A percentile compares a stretch with the other conserved stretches of the same genome.
These are phyloP conservation scores for Hypotaenidia okinawae DNA, from an alignment of 2,797 vertebrate genomes.

Conservation along the genomic window DNA sequence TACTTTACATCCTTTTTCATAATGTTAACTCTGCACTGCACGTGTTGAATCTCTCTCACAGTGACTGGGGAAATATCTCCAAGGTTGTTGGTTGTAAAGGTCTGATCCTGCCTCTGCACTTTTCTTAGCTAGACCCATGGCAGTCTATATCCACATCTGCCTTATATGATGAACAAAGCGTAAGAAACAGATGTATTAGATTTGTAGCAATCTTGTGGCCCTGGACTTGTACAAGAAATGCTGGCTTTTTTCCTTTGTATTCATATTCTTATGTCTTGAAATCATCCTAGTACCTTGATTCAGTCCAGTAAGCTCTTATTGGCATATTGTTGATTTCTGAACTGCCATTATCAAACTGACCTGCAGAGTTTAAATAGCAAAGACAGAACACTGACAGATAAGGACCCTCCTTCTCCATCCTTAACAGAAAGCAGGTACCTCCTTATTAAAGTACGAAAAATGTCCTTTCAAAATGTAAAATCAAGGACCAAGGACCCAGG, in stretches of 20 bases:
- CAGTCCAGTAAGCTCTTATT: neutral
- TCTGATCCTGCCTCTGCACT: neutral
- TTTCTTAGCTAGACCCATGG: neutral
- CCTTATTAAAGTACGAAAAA: neutral
- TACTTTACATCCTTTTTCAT: neutral
- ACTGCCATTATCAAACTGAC: neutral
- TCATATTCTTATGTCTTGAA: neutral
- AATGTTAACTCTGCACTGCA: neutral
- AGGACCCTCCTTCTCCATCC: neutral
- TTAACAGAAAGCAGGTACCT: neutral
- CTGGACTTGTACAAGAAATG: neutral
- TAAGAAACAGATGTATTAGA: neutral
- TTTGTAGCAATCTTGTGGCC: neutral
- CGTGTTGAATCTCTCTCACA: neutral
- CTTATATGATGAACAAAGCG: neutral
- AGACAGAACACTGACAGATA: neutral
- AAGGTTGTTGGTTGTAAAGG: neutral
- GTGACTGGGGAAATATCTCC: neutral
- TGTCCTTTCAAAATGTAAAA: neutral
- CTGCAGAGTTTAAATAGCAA: neutral
- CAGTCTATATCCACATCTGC: neutral
- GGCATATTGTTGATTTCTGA: neutral
- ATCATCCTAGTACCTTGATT: neutral
- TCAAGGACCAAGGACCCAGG: neutral
- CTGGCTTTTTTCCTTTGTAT: neutral